A percentile compares a stretch with the other conserved stretches of the same genome.
Conservation (phyloP, 2,888 invertebrate species). For the Cactoblastis cactorum region DNA sequence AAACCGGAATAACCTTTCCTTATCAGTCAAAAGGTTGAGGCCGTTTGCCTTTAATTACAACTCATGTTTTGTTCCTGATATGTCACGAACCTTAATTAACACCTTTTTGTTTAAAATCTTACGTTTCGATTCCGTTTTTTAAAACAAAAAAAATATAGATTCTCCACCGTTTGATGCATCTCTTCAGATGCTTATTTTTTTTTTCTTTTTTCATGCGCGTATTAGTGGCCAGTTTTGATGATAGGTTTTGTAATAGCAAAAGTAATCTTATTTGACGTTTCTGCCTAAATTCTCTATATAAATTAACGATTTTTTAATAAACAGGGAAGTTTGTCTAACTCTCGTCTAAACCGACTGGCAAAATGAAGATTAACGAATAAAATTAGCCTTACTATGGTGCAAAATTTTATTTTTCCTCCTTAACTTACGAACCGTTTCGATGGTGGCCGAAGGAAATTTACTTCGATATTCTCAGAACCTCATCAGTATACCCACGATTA, state of each 20-base stretch:
- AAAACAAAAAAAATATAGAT: neutral
- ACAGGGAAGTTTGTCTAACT: too few species aligned
- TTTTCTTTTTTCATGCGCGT: neutral
- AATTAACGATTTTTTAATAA: too few species aligned
- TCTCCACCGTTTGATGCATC: neutral
- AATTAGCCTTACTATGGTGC: too few species aligned
- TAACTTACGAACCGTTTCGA: too few species aligned
- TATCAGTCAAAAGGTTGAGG: neutral
- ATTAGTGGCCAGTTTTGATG: neutral
- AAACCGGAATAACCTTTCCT: neutral
- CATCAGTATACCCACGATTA: neutral
- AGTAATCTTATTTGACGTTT: too few species aligned
- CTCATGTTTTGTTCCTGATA: neutral
- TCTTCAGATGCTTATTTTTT: neutral
- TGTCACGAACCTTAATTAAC: slow-evolving; percentile 3
- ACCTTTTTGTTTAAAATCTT: neutral
- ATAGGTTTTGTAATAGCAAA: neutral
- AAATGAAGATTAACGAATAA: too few species aligned
- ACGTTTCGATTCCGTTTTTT: neutral
- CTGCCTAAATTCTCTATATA: too few species aligned
- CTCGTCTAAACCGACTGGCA: too few species aligned
- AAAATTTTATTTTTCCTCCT: too few species aligned
- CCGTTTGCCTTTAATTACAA: neutral
- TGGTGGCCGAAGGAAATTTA: too few species aligned
- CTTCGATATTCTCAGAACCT: neutral